These are phyloP conservation scores for Varanus komodoensis DNA, from an alignment of 2,113 vertebrate genomes.

Conservation along the genomic window DNA sequence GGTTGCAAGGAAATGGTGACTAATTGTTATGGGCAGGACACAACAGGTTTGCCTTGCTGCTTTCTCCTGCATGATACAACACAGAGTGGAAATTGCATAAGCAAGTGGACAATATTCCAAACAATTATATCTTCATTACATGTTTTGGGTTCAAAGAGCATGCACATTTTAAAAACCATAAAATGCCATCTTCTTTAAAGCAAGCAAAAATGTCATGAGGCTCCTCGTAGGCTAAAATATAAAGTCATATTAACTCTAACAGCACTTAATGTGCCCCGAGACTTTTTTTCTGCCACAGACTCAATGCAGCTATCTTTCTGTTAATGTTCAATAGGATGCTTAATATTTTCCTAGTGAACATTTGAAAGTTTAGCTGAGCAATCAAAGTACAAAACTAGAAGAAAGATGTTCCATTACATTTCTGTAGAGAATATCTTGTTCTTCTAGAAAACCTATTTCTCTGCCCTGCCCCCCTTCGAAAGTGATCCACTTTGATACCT, in stretches of 20 bases:
- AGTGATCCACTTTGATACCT: neutral
- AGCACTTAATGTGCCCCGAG: neutral
- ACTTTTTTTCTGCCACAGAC: neutral
- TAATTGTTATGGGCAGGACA: neutral
- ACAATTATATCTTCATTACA: neutral
- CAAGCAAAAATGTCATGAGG: neutral
- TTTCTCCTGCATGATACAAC: neutral
- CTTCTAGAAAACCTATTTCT: neutral
- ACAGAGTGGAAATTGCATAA: conserved; percentile 7
- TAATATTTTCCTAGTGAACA: neutral
- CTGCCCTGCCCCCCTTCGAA: neutral
- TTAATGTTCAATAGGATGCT: conserved; percentile 1
- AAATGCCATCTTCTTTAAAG: neutral
- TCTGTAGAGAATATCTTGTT: neutral
- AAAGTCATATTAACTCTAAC: neutral
- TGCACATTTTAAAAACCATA: neutral
- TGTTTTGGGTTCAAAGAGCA: neutral
- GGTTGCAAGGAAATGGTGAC: neutral
- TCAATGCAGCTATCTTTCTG: neutral
- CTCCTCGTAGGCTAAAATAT: neutral
- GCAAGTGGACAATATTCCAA: neutral
- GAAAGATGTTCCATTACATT: neutral
- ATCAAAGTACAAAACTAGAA: neutral
- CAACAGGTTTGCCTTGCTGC: neutral
- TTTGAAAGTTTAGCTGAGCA: neutral